Conservation (phyloP, 2,113 vertebrate species). For the Oceanites oceanicus region DNA sequence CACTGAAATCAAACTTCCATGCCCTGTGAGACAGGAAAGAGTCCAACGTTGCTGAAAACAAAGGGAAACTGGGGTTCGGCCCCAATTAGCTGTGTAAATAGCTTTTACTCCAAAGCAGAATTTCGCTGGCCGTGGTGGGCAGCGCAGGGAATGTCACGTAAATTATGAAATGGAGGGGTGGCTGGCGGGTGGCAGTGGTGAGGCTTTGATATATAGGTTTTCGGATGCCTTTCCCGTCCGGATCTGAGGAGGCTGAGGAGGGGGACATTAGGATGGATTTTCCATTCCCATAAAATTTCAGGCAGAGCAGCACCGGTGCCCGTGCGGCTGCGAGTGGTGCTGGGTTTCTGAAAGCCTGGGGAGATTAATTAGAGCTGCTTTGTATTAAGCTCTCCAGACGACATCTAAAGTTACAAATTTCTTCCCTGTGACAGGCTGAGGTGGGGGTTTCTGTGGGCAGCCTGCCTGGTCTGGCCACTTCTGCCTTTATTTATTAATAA, state of each 20-base stretch:
- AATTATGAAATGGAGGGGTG: slow-evolving; percentile 2
- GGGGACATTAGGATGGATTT: slow-evolving; percentile 46
- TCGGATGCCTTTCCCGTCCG: not conserved
- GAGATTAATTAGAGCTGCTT: slow-evolving; percentile 72
- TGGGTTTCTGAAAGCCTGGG: slow-evolving; percentile 44
- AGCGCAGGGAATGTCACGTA: not conserved
- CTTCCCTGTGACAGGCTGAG: slow-evolving; percentile 61
- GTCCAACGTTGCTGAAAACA: not conserved
- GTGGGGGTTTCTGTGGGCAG: not conserved
- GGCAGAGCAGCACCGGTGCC: slow-evolving; percentile 28
- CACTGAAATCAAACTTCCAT: not conserved
- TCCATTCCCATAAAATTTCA: slow-evolving; percentile 54
- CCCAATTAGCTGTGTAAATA: not conserved
- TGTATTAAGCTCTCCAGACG: slow-evolving; percentile 72
- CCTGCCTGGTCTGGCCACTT: not conserved
- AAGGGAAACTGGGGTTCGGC: not conserved
- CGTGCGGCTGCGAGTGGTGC: not conserved
- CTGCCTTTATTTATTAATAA: not conserved
- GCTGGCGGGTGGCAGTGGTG: not conserved
- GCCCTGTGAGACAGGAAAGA: not conserved
- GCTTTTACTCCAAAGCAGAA: not conserved
- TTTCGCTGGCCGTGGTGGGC: not conserved
- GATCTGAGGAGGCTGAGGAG: not conserved
- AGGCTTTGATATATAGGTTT: not conserved
- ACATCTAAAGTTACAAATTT: slow-evolving; percentile 59